phyloP scores from a whole-genome alignment of 1,140 invertebrate genomes.

The Hormaphis cornu region DNA sequence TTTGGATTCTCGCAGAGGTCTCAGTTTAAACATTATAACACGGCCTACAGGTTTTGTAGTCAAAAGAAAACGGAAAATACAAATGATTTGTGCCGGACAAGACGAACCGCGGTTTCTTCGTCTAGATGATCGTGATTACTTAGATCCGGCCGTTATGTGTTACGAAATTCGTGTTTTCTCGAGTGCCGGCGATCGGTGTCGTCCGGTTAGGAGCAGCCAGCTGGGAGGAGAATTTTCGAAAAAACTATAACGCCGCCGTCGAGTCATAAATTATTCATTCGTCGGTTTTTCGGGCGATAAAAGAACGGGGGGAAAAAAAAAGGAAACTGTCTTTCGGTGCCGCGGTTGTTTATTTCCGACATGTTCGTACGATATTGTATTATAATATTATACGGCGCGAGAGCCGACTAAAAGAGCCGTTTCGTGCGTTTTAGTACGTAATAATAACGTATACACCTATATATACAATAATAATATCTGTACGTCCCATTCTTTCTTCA shows the following conservation, averaged over 20 bases:
- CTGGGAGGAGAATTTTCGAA: not conserved
- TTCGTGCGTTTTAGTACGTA: not conserved
- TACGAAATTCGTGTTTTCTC: constrained; percentile 14
- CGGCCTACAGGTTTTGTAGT: too few relatives aligned
- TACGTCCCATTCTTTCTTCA: too few relatives aligned
- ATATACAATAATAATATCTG: too few relatives aligned
- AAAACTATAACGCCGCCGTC: not conserved
- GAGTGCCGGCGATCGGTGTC: not conserved
- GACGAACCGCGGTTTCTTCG: too few relatives aligned
- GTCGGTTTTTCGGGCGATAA: constrained; percentile 5
- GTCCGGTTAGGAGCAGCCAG: not conserved
- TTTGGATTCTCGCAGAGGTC: too few relatives aligned
- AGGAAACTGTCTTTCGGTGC: not conserved
- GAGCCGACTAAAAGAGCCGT: constrained; percentile 6
- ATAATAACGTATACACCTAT: too few relatives aligned
- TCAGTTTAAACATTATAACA: too few relatives aligned
- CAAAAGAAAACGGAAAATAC: too few relatives aligned
- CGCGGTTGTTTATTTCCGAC: constrained; percentile 12
- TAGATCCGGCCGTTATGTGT: too few relatives aligned
- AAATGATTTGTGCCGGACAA: too few relatives aligned
- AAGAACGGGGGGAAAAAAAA: not conserved
- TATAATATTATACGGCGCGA: not conserved
- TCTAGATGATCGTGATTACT: too few relatives aligned
- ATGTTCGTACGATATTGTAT: too few relatives aligned
- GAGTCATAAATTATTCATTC: constrained; percentile 28